Evolutionary conservation across 2,113 vertebrate genomes (phyloP).

Genomic region (Hippocampus abdominalis): DNA sequence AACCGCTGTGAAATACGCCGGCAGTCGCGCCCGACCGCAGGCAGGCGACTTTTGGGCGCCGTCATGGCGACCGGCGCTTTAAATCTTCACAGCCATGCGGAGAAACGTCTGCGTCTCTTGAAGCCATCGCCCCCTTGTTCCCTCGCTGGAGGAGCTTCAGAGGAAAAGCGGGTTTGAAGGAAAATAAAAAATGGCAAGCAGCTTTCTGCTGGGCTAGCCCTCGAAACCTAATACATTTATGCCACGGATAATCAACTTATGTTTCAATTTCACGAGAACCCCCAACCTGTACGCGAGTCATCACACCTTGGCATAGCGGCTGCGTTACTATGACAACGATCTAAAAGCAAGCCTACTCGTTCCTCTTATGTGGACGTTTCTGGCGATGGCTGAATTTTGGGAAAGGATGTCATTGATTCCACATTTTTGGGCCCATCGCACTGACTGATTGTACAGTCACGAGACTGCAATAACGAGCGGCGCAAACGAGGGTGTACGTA

Average conservation of each 20-base stretch:
- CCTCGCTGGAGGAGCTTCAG: too few relatives aligned
- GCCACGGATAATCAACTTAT: not conserved
- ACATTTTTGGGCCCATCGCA: too few relatives aligned
- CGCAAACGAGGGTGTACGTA: too few relatives aligned
- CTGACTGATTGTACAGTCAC: too few relatives aligned
- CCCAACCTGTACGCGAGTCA: conserved; percentile 13
- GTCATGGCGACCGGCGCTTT: too few relatives aligned
- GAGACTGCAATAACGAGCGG: not conserved
- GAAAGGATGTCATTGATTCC: too few relatives aligned
- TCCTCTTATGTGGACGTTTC: not conserved
- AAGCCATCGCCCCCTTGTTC: too few relatives aligned
- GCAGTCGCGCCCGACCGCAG: not conserved
- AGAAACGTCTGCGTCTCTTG: too few relatives aligned
- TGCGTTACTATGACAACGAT: conserved; percentile 31
- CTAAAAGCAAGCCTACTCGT: conserved; percentile 11
- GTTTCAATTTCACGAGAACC: not conserved
- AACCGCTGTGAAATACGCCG: not conserved
- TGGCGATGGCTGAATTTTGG: not conserved
- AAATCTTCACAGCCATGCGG: too few relatives aligned
- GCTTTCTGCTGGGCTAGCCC: not conserved
- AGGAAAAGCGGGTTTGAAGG: too few relatives aligned
- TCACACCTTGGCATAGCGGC: conserved; percentile 5
- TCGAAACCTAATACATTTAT: not conserved
- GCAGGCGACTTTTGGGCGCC: not conserved
- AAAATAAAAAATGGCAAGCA: too few relatives aligned